Base-by-base conservation (phyloP, 2,888 invertebrate genomes). In the Diogma glabrata region DNA sequence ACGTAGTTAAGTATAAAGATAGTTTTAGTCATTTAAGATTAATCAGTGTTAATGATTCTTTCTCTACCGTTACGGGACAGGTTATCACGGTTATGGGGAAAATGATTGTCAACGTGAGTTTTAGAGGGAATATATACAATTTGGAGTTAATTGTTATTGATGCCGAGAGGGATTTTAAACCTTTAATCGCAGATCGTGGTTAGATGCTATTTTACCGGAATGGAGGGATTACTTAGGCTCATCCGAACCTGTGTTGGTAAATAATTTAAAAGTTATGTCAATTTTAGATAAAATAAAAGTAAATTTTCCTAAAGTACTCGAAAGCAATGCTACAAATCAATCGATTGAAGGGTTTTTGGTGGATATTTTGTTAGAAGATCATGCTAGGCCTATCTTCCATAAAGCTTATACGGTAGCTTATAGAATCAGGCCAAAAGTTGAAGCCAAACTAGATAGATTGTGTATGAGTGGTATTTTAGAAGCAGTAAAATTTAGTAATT, bases 401-500 rank as follows among this genome's bases (percentile, higher is more conserved):
- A 33, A 10, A 16, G 4, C 14, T 6, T 33, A 33, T 33, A 33
- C 10, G n/a, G 33, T 33, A 14, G 33, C 3, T 14, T 33, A 33
- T 33, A n/a, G 16, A 12, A n/a, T 33, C 2, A 55, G 47, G 51
- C 28, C 36, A 8, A 54, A 50, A 54, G 57, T 60, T 10, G 57
- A 57, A 49, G 26, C 17, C 3, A 54, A 60, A 45, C 36, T 58
- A 17, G 23, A 40, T 8, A 52, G 51, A 17, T 38, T 55, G 46
- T 53, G 55, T 22, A 38, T 49, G 17, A 12, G 47, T 12, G 56
- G 53, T n/a, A 51, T 58, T 16, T 49, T 59, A 28, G 23, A 9
- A n/a, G n/a, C n/a, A n/a, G n/a, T n/a, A n/a, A n/a, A n/a, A n/a
- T 28, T 36, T 52, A 54, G 55, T 36, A 52, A 58, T 19, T 61